phyloP scores from a whole-genome alignment of 2,888 invertebrate genomes.

The Oconnorella tubifera region DNA sequence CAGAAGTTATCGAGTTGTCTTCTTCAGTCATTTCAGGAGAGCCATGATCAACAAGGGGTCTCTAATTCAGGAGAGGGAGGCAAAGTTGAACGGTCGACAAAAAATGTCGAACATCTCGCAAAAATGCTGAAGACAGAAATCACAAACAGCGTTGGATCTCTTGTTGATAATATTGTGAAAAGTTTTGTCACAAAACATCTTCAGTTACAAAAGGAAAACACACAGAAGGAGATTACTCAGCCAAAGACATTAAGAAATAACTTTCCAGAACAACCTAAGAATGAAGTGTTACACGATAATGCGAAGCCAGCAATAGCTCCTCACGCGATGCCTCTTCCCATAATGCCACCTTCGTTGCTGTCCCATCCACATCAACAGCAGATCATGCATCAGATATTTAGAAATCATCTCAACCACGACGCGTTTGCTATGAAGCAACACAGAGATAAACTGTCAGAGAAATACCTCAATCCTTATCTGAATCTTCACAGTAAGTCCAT shows the following conservation, averaged over 20 bases:
- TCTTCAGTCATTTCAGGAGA: conserved; percentile 19
- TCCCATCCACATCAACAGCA: not conserved
- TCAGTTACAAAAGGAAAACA: conserved; percentile 17
- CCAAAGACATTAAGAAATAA: not conserved
- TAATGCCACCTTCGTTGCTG: conserved; percentile 11
- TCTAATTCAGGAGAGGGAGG: conserved; percentile 60
- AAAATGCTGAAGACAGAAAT: conserved; percentile 87
- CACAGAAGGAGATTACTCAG: conserved; percentile 11
- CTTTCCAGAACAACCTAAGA: not conserved
- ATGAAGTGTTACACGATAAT: conserved; percentile 1
- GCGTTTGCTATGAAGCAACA: not conserved
- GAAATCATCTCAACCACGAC: not conserved
- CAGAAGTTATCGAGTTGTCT: not conserved
- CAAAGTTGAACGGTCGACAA: conserved; percentile 56
- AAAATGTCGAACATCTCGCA: conserved; percentile 73
- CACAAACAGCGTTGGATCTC: conserved; percentile 73
- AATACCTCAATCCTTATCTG: conserved; percentile 30
- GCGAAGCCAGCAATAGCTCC: not conserved
- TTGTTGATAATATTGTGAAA: conserved; percentile 83
- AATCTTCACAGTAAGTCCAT: conserved; percentile 26
- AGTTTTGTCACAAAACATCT: conserved; percentile 59
- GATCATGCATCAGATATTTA: not conserved
- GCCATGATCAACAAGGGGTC: not conserved
- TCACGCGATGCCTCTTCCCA: not conserved
- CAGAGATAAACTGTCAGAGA: conserved; percentile 29